Evolutionary conservation across 2,113 vertebrate genomes (phyloP), one percentile per base, ranked within the genome.

Genomic region (Pygoscelis adeliae): DNA sequence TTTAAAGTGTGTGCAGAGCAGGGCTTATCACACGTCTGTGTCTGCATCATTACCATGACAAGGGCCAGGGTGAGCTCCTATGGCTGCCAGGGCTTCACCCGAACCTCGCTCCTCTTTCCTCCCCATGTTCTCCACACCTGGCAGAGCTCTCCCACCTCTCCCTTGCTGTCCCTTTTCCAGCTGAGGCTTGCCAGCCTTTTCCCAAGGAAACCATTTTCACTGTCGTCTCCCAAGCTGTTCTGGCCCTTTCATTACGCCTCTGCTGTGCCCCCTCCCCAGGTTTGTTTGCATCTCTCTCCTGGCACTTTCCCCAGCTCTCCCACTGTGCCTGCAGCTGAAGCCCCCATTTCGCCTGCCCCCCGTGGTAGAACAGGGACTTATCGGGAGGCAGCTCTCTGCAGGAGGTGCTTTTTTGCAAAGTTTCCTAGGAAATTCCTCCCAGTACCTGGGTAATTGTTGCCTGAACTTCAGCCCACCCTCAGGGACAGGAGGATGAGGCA

Each of bases 341-440:
- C 50, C 70, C 47, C 49, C 7, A 8, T 36, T 78, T 53, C 13
- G 2, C 73, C 83, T 83, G 56, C 72, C 40, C 69, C 58, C 30
- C 2, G 2, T 3, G 0, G 71, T 53, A 59, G 42, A 80, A 67
- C 2, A 2, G 49, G 91, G 38, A 58, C 30, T 69, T 50, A 2
- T 0, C 71, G 87, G 89, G 73, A 87, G 58, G 42, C 70, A 76
- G 87, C 74, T 83, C 74, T 83, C 93, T 29, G 40, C 74, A 69
- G 87, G 73, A 87, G 49, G 32, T 66, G 46, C 29, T 71, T 76
- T 83, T 91, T 55, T 56, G 61, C 19, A 25, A n/a, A 50, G 61
- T 74, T 87, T 89, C 40, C 70, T 71, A 93, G 86, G 94, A 84
- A 83, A 78, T 87, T 87, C 55, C 25, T 93, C 56, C 61, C 15